Percentiles rank a stretch among this genome's conserved stretches.
These are phyloP conservation scores for Oryzias dopingdopingensis DNA, from an alignment of 2,797 vertebrate species.

Conservation along the genomic window DNA sequence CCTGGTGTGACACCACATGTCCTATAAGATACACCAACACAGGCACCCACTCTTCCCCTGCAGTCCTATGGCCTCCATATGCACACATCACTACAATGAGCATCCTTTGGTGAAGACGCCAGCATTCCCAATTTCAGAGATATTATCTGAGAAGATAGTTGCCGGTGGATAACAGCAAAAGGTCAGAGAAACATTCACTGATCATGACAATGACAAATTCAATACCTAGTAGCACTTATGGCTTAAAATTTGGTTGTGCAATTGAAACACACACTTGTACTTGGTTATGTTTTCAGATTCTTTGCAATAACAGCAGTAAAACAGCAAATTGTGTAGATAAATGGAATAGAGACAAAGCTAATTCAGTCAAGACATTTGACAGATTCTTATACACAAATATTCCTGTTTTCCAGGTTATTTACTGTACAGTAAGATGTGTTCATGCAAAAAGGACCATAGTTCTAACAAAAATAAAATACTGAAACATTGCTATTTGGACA, in stretches of 20 bases:
- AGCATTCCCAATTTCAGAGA: conserved; percentile 55
- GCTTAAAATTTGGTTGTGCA: conserved; percentile 12
- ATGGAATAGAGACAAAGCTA: too few species aligned
- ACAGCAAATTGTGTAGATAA: too few species aligned
- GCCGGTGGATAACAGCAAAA: conserved; percentile 66
- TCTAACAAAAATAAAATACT: too few species aligned
- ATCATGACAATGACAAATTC: conserved; percentile 48
- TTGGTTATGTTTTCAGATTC: neutral
- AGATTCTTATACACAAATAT: too few species aligned
- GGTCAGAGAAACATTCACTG: conserved; percentile 56
- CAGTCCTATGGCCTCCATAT: conserved; percentile 74
- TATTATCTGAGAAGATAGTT: conserved; percentile 70
- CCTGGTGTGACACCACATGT: conserved; percentile 73
- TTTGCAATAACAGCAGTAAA: too few species aligned
- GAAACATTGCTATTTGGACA: too few species aligned
- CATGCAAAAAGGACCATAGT: too few species aligned
- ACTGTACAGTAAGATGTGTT: too few species aligned
- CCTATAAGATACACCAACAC: conserved; percentile 61
- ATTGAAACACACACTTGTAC: neutral
- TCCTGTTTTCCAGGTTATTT: too few species aligned
- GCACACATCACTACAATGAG: conserved; percentile 76
- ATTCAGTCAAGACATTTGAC: too few species aligned
- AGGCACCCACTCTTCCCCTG: conserved; percentile 54
- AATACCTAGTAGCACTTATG: conserved; percentile 19
- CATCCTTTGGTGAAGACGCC: conserved; percentile 63